Evolutionary conservation across 2,888 invertebrate genomes (phyloP).

Genomic region (Hesperia comma): DNA sequence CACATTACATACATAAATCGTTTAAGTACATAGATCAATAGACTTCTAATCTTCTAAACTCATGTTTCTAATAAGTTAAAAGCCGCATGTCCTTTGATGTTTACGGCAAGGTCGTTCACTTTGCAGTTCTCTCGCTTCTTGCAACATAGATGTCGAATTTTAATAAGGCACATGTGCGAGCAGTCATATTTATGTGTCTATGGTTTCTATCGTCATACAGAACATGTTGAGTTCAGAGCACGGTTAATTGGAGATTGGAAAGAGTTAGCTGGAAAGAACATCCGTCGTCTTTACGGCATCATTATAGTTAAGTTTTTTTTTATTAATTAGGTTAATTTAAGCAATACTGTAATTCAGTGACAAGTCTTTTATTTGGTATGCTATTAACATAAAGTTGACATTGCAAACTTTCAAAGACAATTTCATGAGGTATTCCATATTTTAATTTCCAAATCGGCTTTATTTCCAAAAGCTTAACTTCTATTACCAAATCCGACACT

Average conservation of each 20-base stretch:
- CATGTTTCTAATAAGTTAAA: constrained; percentile 1
- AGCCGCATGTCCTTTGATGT: constrained; percentile 27
- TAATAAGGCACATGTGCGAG: constrained; percentile 12
- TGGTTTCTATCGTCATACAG: neutral
- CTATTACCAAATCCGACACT: neutral
- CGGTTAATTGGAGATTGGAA: neutral
- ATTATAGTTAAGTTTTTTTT: no score
- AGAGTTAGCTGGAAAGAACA: no score
- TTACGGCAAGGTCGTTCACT: constrained; percentile 25
- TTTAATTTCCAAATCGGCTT: neutral
- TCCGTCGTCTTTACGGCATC: no score
- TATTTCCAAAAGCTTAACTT: neutral
- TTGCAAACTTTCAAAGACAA: no score
- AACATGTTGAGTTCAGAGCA: neutral
- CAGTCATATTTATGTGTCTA: neutral
- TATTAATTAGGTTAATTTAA: no score
- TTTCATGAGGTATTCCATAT: no score
- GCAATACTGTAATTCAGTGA: no score
- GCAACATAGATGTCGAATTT: constrained; percentile 20
- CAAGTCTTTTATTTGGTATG: no score
- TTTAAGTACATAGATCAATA: no score
- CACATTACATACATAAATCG: no score
- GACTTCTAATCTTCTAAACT: neutral
- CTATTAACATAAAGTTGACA: no score
- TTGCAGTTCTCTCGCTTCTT: constrained; percentile 20